Percentiles rank a stretch among this genome's conserved stretches.
Evolutionary conservation across 2,113 vertebrate species (phyloP).

Genomic region (Eurypyga helias): DNA sequence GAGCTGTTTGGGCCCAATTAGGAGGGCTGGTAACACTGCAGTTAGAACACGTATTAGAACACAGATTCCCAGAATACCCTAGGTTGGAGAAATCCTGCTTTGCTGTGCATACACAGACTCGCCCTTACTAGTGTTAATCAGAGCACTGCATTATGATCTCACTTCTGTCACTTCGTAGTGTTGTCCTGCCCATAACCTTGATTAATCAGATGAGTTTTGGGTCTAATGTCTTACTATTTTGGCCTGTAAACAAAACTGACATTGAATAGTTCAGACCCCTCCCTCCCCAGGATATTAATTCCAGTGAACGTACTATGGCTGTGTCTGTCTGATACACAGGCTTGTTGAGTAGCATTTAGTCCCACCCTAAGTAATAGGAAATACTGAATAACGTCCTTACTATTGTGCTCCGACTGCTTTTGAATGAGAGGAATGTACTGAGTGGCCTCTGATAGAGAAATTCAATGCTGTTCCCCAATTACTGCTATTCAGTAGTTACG

Average conservation of each 20-base stretch:
- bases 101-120: background rate
- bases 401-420: background rate
- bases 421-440: constrained; percentile 32
- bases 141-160: background rate
- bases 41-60: background rate
- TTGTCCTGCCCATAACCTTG: background rate
- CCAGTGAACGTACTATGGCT: background rate
- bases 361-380: constrained; percentile 31
- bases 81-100: background rate
- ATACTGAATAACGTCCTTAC: constrained; percentile 33
- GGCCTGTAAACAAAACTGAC: background rate
- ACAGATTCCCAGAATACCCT: background rate
- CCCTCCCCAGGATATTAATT: background rate
- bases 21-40: background rate
- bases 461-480: background rate
- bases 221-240: background rate
- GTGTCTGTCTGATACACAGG: background rate
- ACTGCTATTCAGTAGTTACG: constrained; percentile 8
- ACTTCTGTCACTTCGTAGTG: background rate
- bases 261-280: background rate
- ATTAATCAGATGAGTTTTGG: background rate
- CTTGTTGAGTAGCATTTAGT: background rate
- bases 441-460: constrained; percentile 51
- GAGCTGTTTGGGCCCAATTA: background rate
- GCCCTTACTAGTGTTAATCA: background rate